Percentiles rank a stretch among this genome's conserved stretches.
These are phyloP conservation scores for Autographa pulchrina DNA, from an alignment of 2,888 invertebrate species.

Conservation along the genomic window DNA sequence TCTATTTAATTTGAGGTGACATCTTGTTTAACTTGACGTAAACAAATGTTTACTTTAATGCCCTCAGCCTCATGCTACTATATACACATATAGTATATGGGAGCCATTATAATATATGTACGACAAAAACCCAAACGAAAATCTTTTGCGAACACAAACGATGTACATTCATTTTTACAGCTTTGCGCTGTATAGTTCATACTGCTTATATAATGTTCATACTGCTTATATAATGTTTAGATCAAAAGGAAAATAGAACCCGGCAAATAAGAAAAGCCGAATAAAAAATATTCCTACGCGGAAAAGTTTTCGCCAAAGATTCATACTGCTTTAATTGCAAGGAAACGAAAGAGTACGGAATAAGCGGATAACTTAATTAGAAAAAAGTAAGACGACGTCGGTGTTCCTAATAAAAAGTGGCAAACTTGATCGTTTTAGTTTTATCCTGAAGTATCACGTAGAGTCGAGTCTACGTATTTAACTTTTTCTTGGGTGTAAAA, in stretches of 20 bases:
- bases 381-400: conserved; percentile 48
- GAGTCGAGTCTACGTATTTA: conserved; percentile 36
- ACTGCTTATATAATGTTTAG: conserved; percentile 11
- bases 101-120: conserved; percentile 13
- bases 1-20: not conserved
- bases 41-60: not conserved
- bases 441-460: conserved; percentile 49
- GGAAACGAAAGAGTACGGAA: conserved; percentile 52
- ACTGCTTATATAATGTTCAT: conserved; percentile 6
- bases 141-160: conserved; percentile 9
- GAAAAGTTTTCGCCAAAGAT: conserved; percentile 44
- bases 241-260: conserved; percentile 34
- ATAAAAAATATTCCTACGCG: conserved; percentile 36
- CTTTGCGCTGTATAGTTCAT: not conserved
- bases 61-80: not conserved
- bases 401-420: conserved; percentile 48
- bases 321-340: conserved; percentile 54
- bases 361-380: conserved; percentile 61
- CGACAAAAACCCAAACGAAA: conserved; percentile 4
- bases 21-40: not conserved
- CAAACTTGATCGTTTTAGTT: conserved; percentile 48
- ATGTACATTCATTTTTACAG: conserved; percentile 11
- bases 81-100: not conserved
- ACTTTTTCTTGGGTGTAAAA: conserved; percentile 59
- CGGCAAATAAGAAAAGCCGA: conserved; percentile 22